Percentiles rank a stretch among this genome's conserved stretches.
phyloP scores from a whole-genome alignment of 2,113 vertebrate species.

The Phoxinus phoxinus region DNA sequence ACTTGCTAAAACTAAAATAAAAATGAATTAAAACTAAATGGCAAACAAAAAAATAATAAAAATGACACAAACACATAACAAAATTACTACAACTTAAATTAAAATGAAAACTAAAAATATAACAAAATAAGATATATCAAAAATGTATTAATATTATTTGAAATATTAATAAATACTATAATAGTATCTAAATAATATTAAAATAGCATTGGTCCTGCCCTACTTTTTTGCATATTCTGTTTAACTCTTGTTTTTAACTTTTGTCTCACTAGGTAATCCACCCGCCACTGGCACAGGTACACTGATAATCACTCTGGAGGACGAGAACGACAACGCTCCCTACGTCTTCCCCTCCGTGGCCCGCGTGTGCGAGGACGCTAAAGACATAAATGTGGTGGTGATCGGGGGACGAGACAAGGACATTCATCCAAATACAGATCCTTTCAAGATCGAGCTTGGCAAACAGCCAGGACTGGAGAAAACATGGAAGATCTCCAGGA shows the following conservation, averaged over 20 bases:
- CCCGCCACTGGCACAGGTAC: slow-evolving; percentile 93
- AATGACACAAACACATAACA: background rate
- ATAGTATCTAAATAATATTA: too few relatives aligned
- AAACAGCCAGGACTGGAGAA: slow-evolving; percentile 89
- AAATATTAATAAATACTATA: background rate
- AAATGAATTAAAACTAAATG: background rate
- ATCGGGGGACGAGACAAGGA: slow-evolving; percentile 90
- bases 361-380: slow-evolving; percentile 89
- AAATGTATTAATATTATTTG: too few relatives aligned
- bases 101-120: background rate
- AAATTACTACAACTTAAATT: background rate
- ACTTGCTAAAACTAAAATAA: background rate
- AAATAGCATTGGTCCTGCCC: background rate
- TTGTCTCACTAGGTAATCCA: slow-evolving; percentile 80
- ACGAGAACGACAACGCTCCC: slow-evolving; percentile 93
- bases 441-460: slow-evolving; percentile 93
- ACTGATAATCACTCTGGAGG: slow-evolving; percentile 87
- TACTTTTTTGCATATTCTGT: background rate
- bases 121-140: too few relatives aligned
- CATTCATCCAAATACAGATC: slow-evolving; percentile 88
- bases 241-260: background rate
- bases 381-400: slow-evolving; percentile 87
- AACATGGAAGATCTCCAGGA: slow-evolving; percentile 89
- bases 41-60: background rate
- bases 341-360: slow-evolving; percentile 87